Evolutionary conservation across 2,797 vertebrate species (phyloP), one percentile per base, ranked within the genome.

Genomic region (Cottoperca gobio): DNA sequence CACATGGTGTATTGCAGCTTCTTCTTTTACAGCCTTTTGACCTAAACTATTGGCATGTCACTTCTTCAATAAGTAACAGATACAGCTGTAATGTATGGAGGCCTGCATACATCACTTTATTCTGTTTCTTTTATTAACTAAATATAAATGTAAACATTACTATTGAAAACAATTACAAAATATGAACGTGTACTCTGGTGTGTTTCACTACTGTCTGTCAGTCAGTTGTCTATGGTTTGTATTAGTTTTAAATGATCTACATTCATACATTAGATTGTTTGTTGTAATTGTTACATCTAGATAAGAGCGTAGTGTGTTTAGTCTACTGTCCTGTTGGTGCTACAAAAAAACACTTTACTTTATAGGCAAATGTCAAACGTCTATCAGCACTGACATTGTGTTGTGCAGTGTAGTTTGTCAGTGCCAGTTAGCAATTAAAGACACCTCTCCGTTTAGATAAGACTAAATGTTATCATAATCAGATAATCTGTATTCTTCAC

Each of bases 401-500:
- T 31, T 71, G 12, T 39, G 21, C 10, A 43, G 21, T 40, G 23
- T 45, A 11, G 37, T 73, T 35, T 46, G 26, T 49, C 3, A 21
- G 35, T 28, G 17, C 23, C 31, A 61, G 83, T 78, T 26, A 60
- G 52, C 54, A 85, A 83, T 81, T 73, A 57, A 70, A 67, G 57
- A 67, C 39, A 49, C 23, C 42, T 69, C 52, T 54, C 67, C 33
- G 55, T 64, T 76, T 12, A 71, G 59, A 82, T 69, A 42, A 72
- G 26, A 58, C 23, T n/a, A 28, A 79, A 58, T 85, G 72, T 83
- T 80, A 79, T 86, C 76, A 78, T 86, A 81, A 79, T 76, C 24
- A 0, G 57, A 75, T 75, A 14, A 82, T 78, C 66, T 66, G 24
- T 65, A n/a, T 73, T 70, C 62, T 64, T 60, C 43, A 28, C 48